Conservation (phyloP, 1,140 invertebrate species). For the Drosophila arizonae region DNA sequence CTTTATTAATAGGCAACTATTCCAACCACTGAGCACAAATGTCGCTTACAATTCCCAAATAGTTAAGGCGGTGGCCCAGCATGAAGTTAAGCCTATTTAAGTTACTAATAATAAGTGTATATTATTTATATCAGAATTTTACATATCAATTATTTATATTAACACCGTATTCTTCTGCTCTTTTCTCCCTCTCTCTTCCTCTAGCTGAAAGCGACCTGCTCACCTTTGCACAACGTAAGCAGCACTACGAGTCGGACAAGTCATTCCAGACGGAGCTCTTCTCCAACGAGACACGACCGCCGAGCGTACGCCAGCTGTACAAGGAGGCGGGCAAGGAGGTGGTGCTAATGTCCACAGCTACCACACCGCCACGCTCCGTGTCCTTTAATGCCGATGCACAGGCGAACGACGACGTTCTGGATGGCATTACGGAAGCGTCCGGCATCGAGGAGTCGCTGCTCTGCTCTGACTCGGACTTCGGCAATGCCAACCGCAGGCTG, state of each 20-base stretch:
- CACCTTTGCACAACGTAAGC: conserved; percentile 89
- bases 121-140: no score
- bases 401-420: conserved; percentile 41
- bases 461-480: conserved; percentile 90
- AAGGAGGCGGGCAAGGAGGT: conserved; percentile 86
- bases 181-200: conserved; percentile 42
- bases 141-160: no score
- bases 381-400: conserved; percentile 63
- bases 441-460: conserved; percentile 83
- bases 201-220: conserved; percentile 94
- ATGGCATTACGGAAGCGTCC: conserved; percentile 48
- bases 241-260: conserved; percentile 88
- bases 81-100: background rate
- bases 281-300: conserved; percentile 85
- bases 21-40: background rate
- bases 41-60: conserved; percentile 5
- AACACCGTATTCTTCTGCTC: background rate
- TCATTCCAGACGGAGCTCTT: conserved; percentile 87
- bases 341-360: conserved; percentile 72
- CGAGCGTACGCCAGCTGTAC: conserved; percentile 87
- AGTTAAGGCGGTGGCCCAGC: background rate
- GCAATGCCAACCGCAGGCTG: conserved; percentile 87
- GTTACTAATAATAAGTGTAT: no score
- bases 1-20: background rate
- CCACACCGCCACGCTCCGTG: conserved; percentile 59